Evolutionary conservation across 2,113 vertebrate genomes (phyloP), one percentile per base, ranked within the genome.

Genomic region (Salvator merianae): DNA sequence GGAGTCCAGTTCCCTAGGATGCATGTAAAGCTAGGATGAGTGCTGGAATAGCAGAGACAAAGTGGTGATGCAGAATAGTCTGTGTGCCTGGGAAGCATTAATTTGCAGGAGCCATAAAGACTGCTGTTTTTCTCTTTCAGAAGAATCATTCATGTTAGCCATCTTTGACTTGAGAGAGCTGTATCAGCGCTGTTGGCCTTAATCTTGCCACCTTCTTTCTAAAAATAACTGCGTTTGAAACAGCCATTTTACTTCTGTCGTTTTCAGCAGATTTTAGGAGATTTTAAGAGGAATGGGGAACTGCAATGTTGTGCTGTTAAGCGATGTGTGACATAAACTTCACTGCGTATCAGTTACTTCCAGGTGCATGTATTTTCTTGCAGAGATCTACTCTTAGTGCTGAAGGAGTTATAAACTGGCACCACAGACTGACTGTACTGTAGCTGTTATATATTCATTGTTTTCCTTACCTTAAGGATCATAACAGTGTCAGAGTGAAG

Each of bases 101-200:
- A 62, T 88, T 90, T 82, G 24, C 34, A 77, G 43, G 66, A 26
- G 79, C 63, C 24, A 1, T 9, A 6, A 13, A 6, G 34, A 12
- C 24, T 84, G 20, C 22, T 22, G 83, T 71, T 86, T 77, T 84
- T 91, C 88, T 83, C 22, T 90, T 62, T 76, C 53, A 8, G 34
- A 53, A 53, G 82, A 69, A 24, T 34, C 0, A 78, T 82, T 93
- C 83, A 74, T 83, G 82, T 87, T 90, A 89, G 83, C 84, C 59
- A 76, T 87, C 38, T 92, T 88, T 88, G 73, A 30, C 86, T 84
- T 88, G 34, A 86, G 38, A 70, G 36, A n/a, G 14, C 86, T 86
- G 66, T 13, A 1, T 90, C 28, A 70, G 12, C 20, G 63, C 50
- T 83, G 62, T 30, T 30, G 5, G 4, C 0, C 69, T 66, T 69